A percentile compares a stretch with the other conserved stretches of the same genome.
Conservation (phyloP, 1,140 invertebrate genomes). For the Parasteatoda tepidariorum region DNA sequence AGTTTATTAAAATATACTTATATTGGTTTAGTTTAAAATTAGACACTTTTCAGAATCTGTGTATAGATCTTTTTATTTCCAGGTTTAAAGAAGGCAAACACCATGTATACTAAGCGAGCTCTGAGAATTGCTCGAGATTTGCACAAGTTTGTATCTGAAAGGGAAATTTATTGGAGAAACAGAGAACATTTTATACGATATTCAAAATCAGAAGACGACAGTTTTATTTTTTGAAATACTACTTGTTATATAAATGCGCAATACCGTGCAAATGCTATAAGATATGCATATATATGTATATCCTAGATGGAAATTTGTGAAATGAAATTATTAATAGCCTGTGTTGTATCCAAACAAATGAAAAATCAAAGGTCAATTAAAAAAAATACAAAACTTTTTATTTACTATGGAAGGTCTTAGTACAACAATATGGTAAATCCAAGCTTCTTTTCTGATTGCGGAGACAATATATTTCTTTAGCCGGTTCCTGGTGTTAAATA, state of each 20-base stretch:
- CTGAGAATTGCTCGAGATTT: slow-evolving; percentile 16
- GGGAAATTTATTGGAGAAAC: slow-evolving; percentile 33
- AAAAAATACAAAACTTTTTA: no score
- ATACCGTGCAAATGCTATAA: no score
- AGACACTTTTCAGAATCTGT: neutral
- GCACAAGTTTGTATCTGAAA: slow-evolving; percentile 16
- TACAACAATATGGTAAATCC: no score
- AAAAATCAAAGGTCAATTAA: no score
- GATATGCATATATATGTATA: no score
- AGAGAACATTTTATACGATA: slow-evolving; percentile 36
- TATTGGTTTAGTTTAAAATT: neutral
- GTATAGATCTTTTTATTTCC: neutral
- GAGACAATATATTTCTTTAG: no score
- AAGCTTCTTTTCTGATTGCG: no score
- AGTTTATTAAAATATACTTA: neutral
- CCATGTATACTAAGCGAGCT: neutral
- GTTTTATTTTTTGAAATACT: neutral
- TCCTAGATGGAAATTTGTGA: no score
- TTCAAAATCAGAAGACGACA: neutral
- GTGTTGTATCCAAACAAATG: no score
- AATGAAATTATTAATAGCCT: no score
- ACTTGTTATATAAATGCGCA: neutral
- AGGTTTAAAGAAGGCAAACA: slow-evolving; percentile 14
- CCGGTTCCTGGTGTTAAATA: no score
- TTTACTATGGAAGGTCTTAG: no score